Conservation (phyloP, 2,888 invertebrate genomes). For the Thymelicus lineola region DNA sequence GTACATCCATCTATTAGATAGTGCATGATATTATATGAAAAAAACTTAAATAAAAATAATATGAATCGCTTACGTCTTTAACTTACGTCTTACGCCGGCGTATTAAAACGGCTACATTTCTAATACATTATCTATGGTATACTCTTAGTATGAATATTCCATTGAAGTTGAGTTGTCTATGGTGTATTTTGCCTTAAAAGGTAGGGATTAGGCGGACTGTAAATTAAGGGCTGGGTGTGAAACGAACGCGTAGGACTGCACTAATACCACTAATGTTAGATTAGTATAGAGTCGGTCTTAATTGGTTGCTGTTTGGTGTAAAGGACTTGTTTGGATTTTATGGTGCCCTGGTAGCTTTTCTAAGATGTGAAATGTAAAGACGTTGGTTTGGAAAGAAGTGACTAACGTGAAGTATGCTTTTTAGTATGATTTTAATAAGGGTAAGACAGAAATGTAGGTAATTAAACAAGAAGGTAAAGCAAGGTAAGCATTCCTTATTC, state of each 20-base stretch:
- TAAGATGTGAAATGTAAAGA: not conserved
- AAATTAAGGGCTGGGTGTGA: constrained; percentile 10
- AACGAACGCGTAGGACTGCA: constrained; percentile 15
- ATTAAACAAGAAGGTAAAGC: too few relatives aligned
- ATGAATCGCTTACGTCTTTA: not conserved
- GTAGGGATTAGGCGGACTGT: constrained; percentile 11
- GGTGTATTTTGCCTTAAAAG: constrained; percentile 30
- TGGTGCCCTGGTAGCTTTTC: not conserved
- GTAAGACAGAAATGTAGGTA: too few relatives aligned
- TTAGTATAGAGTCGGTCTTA: constrained; percentile 1
- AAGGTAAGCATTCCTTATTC: too few relatives aligned
- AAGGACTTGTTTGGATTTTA: not conserved
- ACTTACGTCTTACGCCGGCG: not conserved
- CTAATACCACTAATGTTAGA: not conserved
- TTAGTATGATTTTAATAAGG: too few relatives aligned
- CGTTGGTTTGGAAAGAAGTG: too few relatives aligned
- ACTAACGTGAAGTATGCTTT: too few relatives aligned
- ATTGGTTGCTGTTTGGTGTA: not conserved
- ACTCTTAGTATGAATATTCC: constrained; percentile 4
- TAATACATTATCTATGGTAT: constrained; percentile 5
- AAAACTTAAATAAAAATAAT: too few relatives aligned
- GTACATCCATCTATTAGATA: too few relatives aligned
- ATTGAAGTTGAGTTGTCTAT: constrained; percentile 18
- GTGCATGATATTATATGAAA: too few relatives aligned
- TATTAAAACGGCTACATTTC: constrained; percentile 11